Base-by-base conservation (phyloP, 2,797 vertebrate species). In the Sciaenops ocellatus region DNA sequence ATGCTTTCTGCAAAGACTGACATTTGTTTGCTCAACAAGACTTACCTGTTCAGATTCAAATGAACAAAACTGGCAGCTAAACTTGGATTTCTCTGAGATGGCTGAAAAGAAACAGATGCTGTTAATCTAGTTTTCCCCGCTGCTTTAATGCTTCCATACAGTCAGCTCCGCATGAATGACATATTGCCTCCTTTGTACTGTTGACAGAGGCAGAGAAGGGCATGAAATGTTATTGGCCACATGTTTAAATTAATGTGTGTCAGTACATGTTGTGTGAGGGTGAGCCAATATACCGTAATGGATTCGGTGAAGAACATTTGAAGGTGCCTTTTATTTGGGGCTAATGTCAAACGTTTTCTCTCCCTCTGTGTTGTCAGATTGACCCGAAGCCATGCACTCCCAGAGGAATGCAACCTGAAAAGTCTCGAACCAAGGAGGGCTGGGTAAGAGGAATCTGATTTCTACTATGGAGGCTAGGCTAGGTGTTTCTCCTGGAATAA, bases 351-450 rank as follows among this genome's bases (percentile, higher is more conserved):
- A 78, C 34, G 3, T 77, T 87, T 80, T 90, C 42, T 89, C 70
- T 82, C 30, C 75, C 10, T 82, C 34, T 84, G 24, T 90, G 66
- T 79, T 82, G 59, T 73, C 94, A 99, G 98, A 99, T 99, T 89
- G 98, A 99, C 94, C 98, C 98, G 84, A 99, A 99, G 96, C 98
- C 98, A 88, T 99, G 98, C 88, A 99, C 98, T 72, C 98, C 98
- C 78, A 95, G 98, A 91, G 98, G 98, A 94, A 99, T 99, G 98
- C 98, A 99, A 83, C 98, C 98, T 24, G 98, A 99, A 93, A 96
- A 98, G 93, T 96, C 97, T 76, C 95, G 97, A 89, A 96, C 97
- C 59, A 98, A 98, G 94, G 98, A 99, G 87, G 98, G 97, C 95
- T 99, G 98, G 98, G 98, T 99, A 97, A 98, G 97, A 89, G 70